Evolutionary conservation across 2,797 vertebrate species (phyloP), one percentile per base, ranked within the genome.

Genomic region (Tragopan temminckii): DNA sequence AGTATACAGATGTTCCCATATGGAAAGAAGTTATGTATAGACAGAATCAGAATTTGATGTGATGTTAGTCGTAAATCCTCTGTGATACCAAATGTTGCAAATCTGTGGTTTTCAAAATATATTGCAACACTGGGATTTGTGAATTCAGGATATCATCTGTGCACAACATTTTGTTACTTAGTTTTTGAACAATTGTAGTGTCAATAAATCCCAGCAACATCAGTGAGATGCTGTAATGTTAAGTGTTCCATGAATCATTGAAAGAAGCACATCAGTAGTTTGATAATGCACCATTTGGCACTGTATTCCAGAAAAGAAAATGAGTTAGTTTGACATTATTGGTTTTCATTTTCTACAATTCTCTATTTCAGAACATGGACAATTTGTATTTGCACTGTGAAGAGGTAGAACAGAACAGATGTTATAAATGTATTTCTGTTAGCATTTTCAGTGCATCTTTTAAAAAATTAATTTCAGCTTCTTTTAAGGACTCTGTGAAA

Each of bases 251-350:
- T 96, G 18, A 86, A 53, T 89, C 59, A 67, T 72, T 94, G 59
- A 57, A 66, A 92, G 63, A 3, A 88, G 38, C 31, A 29, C 38
- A 72, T 84, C 52, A 40, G 57, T 35, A 90, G 33, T 64, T 83
- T 71, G 53, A 67, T 94, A 91, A 94, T 93, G 88, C 90, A 88
- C 21, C 58, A 4, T 70, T 90, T 93, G 94, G 91, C 75, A 88
- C 8, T 21, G 13, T 42, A 4, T 80, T 72, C 57, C 67, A 84
- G 57, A 83, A 70, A 89, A 79, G 71, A 89, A 25, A 90, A 67
- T 70, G 52, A 46, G n/a, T n/a, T 80, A 4, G 23, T 69, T 88
- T 59, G 59, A 92, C 82, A 53, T 72, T 9, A 66, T 0, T 89
- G 0, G 19, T 70, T 85, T 85, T 79, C 23, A 72, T 85, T 93